Evolutionary conservation across 2,888 invertebrate genomes (phyloP), one percentile per base, ranked within the genome.

Genomic region (Pinctada fucata): DNA sequence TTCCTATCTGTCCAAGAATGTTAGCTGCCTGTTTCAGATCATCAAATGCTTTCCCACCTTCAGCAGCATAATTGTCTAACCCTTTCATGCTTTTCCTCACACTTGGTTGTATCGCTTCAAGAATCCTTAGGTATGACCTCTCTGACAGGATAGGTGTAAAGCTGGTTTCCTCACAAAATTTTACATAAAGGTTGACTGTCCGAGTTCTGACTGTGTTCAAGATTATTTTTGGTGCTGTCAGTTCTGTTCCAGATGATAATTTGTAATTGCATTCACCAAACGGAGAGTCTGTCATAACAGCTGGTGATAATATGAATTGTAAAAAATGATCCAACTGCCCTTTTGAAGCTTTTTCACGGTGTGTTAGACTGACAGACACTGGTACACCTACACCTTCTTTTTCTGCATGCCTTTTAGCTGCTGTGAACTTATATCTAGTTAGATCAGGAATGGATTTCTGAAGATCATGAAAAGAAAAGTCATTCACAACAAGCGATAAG

Each of bases 61-160:
- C 73, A n/a, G 73, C 72, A 67, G 78, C 78, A 78, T 67, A 73
- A 58, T 66, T 78, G 63, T 78, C 72, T 16, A 78, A 8, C 8
- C 72, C 73, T 52, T 68, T 78, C 78, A 73, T 73, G 52, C 52
- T 50, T 47, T 78, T 73, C 10, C 78, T 10, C 31, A 78, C 49
- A 47, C 67, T 73, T 3, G 68, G 72, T 58, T 47, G 72, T 50
- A 73, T 58, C 4, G 73, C 48, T 5, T 72, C 16, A 10, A 78
- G 51, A 64, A 78, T 51, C 68, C 72, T 65, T 68, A 73, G 51
- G 58, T 72, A 78, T 5, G 78, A 58, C 10, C 78, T 78, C 45
- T n/a, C 13, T 52, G 67, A 67, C 16, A 68, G 51, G 13, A 4
- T 16, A 10, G 49, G 10, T 8, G 4, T 13, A 73, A 65, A 78